Base-by-base conservation (phyloP, 2,888 invertebrate species). In the Epinotia demarniana region DNA sequence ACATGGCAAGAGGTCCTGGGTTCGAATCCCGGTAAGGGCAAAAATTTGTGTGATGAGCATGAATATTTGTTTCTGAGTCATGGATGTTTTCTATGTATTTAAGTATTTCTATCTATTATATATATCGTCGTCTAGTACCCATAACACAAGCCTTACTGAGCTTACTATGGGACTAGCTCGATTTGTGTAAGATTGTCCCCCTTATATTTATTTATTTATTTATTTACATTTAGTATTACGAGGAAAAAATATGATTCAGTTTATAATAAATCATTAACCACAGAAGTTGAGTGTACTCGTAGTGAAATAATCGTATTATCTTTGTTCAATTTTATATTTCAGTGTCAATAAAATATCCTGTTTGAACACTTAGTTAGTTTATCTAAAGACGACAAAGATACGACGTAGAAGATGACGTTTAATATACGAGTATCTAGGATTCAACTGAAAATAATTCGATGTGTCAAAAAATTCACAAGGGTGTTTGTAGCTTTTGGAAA, bases 231-330 rank as follows among this genome's bases (percentile, higher is more conserved):
- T 6, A 13, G 8, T 16, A 49, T 0, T 4, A 55, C 63, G 16
- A 64, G 63, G 66, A 53, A 33, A 53, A 66, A 62, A n/a, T 27
- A 49, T 19, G 11, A 53, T 53, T 66, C 33, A 66, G 66, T 66
- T 27, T 33, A 66, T 27, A 18, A 53, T 53, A 27, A 53, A 27
- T 53, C 3, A 53, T 66, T 53, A 27, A 66, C 27, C 18, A 27
- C 11, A 19, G 33, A 12, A 55, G 66, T 33, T 27, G n/a, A 27
- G 19, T 66, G 66, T n/a, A n/a, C n/a, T n/a, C n/a, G n/a, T n/a
- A 5, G 57, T 19, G 11, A 57, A 6, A 18, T 53, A 13, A 62
- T 5, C 18, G 16, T 12, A 53, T 66, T 11, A 49, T 64, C 27
- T n/a, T 12, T 27, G 27, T 6, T 13, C 6, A 61, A 39, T n/a